These are phyloP conservation scores for Jacana jacana DNA, from an alignment of 2,113 vertebrate species.

Conservation along the genomic window DNA sequence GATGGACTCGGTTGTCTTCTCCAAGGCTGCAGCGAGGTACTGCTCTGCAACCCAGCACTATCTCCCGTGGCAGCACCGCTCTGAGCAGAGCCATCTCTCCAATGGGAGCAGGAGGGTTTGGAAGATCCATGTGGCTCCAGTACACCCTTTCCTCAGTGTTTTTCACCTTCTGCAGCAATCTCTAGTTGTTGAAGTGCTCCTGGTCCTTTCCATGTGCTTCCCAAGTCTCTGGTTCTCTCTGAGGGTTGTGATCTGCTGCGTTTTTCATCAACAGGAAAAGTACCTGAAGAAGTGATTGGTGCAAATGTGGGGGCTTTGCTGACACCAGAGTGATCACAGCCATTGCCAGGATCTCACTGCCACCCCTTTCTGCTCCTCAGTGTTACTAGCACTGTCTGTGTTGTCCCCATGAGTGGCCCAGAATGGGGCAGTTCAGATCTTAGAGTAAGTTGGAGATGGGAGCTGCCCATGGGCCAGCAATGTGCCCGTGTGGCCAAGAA, in stretches of 20 bases:
- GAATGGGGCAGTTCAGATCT: background rate
- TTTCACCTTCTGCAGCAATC: background rate
- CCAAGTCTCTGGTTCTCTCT: background rate
- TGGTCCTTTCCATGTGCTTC: background rate
- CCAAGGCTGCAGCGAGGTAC: background rate
- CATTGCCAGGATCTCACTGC: background rate
- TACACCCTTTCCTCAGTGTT: background rate
- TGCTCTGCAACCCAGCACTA: background rate
- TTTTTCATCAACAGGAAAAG: background rate
- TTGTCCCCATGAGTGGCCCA: background rate
- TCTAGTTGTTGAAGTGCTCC: background rate
- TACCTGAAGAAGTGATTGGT: background rate
- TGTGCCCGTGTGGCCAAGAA: background rate
- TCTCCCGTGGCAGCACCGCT: background rate
- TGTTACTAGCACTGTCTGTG: background rate
- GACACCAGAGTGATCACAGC: background rate
- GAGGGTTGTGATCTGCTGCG: background rate
- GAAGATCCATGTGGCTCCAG: background rate
- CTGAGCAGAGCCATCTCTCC: background rate
- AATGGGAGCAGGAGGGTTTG: background rate
- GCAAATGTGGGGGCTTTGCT: background rate
- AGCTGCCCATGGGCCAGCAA: background rate
- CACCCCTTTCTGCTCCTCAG: background rate
- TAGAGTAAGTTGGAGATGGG: background rate
- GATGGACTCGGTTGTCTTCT: background rate